Evolutionary conservation across 2,113 vertebrate genomes (phyloP).

Genomic region (Marmota monax): DNA sequence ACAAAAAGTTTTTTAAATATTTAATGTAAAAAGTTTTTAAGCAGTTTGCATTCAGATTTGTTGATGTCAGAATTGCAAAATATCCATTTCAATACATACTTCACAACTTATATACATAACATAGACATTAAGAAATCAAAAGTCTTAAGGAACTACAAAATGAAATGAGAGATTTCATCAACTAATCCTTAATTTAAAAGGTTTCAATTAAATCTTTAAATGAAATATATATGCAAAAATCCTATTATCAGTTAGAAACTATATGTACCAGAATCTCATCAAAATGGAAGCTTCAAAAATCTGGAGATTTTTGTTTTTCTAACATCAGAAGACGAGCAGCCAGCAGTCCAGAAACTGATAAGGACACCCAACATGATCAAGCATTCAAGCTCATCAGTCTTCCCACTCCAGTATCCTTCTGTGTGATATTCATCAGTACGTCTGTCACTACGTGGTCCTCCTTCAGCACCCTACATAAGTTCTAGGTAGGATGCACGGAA

Average conservation of each 20-base stretch:
- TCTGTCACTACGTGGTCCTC: not conserved
- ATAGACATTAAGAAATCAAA: not conserved
- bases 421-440: not conserved
- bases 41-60: not conserved
- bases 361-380: not conserved
- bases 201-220: no score
- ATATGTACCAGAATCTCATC: not conserved
- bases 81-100: not conserved
- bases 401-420: not conserved
- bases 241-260: not conserved
- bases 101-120: not conserved
- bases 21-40: not conserved
- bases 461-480: not conserved
- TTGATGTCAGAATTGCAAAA: not conserved
- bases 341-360: not conserved
- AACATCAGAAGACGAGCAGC: not conserved
- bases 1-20: not conserved
- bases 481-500: not conserved
- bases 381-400: not conserved
- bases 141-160: constrained; percentile 15
- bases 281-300: not conserved
- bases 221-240: not conserved
- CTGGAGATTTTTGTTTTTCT: not conserved
- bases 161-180: not conserved
- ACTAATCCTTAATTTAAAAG: not conserved